Evolutionary conservation across 2,888 invertebrate genomes (phyloP).

Genomic region (Vesta saturnalis): DNA sequence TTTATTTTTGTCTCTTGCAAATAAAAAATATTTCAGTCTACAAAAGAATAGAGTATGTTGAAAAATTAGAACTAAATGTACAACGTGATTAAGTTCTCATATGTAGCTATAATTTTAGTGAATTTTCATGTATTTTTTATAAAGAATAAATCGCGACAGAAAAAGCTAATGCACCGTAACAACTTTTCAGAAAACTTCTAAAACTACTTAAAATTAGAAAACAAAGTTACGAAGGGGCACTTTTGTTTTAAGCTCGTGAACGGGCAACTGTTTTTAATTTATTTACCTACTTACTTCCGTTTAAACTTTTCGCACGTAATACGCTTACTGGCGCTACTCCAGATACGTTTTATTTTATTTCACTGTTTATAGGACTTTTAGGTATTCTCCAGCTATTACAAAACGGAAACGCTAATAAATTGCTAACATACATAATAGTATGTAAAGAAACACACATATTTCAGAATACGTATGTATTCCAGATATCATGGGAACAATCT

Average conservation of each 20-base stretch:
- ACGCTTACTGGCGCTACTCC: slow-evolving; percentile 46
- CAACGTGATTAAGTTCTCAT: not conserved
- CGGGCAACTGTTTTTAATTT: slow-evolving; percentile 33
- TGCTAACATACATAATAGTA: not conserved
- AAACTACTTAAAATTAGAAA: slow-evolving; percentile 54
- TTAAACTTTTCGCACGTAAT: slow-evolving; percentile 47
- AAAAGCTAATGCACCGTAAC: slow-evolving; percentile 54
- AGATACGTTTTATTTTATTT: slow-evolving; percentile 42
- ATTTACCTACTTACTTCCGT: slow-evolving; percentile 45
- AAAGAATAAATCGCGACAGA: slow-evolving; percentile 54
- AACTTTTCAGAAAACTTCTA: slow-evolving; percentile 49
- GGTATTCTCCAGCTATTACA: not conserved
- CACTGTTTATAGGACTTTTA: slow-evolving; percentile 18
- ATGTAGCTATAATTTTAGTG: slow-evolving; percentile 48
- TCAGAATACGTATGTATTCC: slow-evolving; percentile 20
- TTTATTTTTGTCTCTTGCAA: too few relatives aligned
- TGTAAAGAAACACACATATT: slow-evolving; percentile 21
- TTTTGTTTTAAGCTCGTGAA: slow-evolving; percentile 46
- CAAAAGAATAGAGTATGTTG: too few relatives aligned
- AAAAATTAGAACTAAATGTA: not conserved
- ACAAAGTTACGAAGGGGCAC: slow-evolving; percentile 52
- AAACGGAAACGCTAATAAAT: not conserved
- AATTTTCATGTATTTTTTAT: slow-evolving; percentile 54
- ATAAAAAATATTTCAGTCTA: too few relatives aligned
- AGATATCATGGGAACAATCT: slow-evolving; percentile 31